A percentile compares a stretch with the other conserved stretches of the same genome.
phyloP scores from a whole-genome alignment of 2,113 vertebrate species.

The Pseudorhombus dupliciocellatus region DNA sequence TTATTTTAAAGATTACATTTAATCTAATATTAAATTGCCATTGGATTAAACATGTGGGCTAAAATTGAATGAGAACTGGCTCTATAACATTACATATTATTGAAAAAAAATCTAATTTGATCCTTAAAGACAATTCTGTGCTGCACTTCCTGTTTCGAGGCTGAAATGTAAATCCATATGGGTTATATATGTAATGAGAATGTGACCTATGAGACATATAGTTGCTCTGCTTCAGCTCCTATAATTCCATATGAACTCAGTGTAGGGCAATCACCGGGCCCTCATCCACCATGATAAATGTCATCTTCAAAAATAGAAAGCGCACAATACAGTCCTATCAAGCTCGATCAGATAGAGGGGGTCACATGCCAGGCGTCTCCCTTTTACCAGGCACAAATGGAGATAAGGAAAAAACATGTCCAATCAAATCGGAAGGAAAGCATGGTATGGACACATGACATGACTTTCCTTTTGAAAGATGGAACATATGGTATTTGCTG shows the following conservation, averaged over 20 bases:
- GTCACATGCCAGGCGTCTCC: slow-evolving; percentile 14
- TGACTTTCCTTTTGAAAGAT: background rate
- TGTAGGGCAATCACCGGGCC: background rate
- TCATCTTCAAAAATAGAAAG: background rate
- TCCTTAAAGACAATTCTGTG: background rate
- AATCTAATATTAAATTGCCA: background rate
- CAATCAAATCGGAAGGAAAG: slow-evolving; percentile 13
- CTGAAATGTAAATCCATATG: no score
- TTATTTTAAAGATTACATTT: no score
- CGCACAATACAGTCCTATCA: background rate
- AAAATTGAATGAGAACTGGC: background rate
- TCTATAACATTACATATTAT: background rate
- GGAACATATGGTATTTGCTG: background rate
- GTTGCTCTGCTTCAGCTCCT: background rate
- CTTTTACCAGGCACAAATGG: slow-evolving; percentile 18
- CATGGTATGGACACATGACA: slow-evolving; percentile 3
- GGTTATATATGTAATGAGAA: no score
- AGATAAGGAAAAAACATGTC: slow-evolving; percentile 34
- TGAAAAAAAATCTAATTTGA: background rate
- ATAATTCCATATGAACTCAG: background rate
- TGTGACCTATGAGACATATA: no score
- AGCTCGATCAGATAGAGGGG: background rate
- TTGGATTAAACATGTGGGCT: background rate
- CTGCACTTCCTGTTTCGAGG: no score
- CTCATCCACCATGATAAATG: slow-evolving; percentile 26